phyloP scores from a whole-genome alignment of 30 jellyfish, hydroid and myxozoan species.

The Hydractinia symbiolongicarpus region DNA sequence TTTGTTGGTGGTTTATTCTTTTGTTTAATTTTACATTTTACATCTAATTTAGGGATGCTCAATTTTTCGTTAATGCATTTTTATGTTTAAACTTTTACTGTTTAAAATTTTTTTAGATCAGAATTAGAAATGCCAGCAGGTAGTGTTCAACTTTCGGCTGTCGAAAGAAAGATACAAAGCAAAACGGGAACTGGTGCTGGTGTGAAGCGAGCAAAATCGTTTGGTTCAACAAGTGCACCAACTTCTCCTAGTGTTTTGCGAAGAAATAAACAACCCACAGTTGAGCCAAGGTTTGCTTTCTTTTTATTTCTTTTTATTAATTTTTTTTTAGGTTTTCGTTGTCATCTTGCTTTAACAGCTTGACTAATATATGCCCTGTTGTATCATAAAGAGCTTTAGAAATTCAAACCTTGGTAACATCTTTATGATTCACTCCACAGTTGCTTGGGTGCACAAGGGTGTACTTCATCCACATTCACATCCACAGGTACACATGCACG shows the following conservation, averaged over 20 bases:
- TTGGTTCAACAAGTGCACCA: constrained; percentile 37
- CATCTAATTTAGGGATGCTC: no score
- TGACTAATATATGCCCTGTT: no score
- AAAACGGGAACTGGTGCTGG: constrained; percentile 21
- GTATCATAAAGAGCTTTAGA: neutral
- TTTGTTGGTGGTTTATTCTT: no score
- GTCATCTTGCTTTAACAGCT: neutral
- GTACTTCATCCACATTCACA: no score
- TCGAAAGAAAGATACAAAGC: constrained; percentile 27
- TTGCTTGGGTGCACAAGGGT: no score
- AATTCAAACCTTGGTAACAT: no score
- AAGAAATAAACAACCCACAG: constrained; percentile 29
- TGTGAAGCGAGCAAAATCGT: constrained; percentile 35
- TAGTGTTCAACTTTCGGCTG: constrained; percentile 26
- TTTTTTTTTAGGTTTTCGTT: neutral
- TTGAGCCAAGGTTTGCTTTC: constrained; percentile 29
- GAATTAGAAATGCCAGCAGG: constrained; percentile 32
- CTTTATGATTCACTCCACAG: no score
- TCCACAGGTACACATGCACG: no score
- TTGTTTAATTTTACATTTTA: no score
- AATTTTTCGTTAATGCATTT: no score
- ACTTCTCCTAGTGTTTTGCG: constrained; percentile 29
- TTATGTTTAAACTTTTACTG: neutral
- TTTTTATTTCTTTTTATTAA: neutral
- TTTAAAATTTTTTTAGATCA: neutral